Evolutionary conservation across 1,140 invertebrate species (phyloP).

Genomic region (Bombus superbus): DNA sequence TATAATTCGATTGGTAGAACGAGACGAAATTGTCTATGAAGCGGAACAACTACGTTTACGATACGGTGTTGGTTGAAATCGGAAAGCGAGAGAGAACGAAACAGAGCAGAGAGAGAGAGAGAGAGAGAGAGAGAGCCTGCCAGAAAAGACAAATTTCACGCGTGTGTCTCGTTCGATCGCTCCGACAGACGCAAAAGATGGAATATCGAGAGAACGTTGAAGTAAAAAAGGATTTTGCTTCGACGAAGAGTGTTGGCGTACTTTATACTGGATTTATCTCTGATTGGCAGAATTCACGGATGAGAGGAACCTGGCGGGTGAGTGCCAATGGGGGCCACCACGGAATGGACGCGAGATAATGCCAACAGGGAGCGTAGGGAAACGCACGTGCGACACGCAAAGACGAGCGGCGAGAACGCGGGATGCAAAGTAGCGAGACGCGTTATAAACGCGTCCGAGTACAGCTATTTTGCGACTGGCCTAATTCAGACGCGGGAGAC

Average conservation of each 20-base stretch:
- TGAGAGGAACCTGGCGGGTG: neutral
- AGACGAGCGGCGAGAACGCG: neutral
- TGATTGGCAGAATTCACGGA: constrained; percentile 11
- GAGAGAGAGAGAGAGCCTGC: neutral
- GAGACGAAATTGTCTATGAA: no score
- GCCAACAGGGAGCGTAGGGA: neutral
- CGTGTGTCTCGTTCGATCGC: neutral
- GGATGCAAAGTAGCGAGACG: neutral
- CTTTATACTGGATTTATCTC: constrained; percentile 31
- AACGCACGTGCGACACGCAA: constrained; percentile 42
- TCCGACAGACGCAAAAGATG: neutral
- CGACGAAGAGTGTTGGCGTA: constrained; percentile 13
- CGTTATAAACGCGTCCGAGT: constrained; percentile 28
- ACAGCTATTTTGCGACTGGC: constrained; percentile 42
- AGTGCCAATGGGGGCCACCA: constrained; percentile 23
- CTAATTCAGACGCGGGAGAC: constrained; percentile 21
- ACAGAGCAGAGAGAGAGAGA: no score
- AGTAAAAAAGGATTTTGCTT: neutral
- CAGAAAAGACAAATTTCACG: neutral
- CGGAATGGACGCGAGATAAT: constrained; percentile 54
- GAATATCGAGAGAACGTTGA: neutral
- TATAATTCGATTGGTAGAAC: no score
- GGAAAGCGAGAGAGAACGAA: no score
- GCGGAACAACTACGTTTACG: neutral
- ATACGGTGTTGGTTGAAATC: no score